phyloP scores from a whole-genome alignment of 2,113 vertebrate genomes.

The Phalacrocorax carbo region DNA sequence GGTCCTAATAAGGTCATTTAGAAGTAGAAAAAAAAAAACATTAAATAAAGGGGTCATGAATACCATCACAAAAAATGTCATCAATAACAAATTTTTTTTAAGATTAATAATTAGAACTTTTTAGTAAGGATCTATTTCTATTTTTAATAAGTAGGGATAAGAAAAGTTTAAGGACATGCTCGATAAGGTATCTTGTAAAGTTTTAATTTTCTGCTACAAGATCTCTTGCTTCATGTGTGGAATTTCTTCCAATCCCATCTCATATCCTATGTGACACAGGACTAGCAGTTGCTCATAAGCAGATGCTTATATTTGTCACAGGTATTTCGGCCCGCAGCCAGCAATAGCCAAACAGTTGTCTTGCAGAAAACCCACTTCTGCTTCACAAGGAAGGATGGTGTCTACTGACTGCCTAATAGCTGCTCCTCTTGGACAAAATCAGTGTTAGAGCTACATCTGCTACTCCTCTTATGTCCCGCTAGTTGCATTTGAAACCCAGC shows the following conservation, averaged over 20 bases:
- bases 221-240: not conserved
- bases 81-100: not conserved
- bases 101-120: not conserved
- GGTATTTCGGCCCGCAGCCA: not conserved
- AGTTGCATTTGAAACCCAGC: not conserved
- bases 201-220: not conserved
- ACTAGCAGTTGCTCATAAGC: not conserved
- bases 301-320: not conserved
- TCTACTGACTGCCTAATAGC: not conserved
- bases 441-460: not conserved
- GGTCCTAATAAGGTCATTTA: not conserved
- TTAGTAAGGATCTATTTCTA: not conserved
- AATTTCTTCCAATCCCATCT: not conserved
- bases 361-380: not conserved
- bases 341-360: not conserved
- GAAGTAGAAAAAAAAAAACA: not conserved
- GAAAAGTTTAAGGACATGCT: not conserved
- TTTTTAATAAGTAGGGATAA: not conserved
- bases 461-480: not conserved
- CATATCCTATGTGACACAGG: not conserved
- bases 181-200: rapidly evolving
- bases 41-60: not conserved
- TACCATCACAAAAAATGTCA: not conserved
- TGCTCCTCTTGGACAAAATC: not conserved
- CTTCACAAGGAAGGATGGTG: not conserved